Percentiles rank a stretch among this genome's conserved stretches.
Evolutionary conservation across 2,113 vertebrate species (phyloP).

Genomic region (Callopanchax toddi): DNA sequence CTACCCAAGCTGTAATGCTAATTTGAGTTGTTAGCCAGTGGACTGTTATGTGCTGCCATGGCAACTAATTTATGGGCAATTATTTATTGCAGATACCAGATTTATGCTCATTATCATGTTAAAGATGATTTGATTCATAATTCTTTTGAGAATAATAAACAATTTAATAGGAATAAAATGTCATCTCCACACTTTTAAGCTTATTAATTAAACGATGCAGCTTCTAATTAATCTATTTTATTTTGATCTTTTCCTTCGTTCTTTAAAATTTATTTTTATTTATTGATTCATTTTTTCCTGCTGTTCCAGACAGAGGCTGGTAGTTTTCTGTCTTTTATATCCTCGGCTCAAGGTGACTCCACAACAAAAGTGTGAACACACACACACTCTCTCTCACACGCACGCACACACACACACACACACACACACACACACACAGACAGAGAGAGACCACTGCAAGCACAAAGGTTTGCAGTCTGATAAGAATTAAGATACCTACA

Average conservation of each 20-base stretch:
- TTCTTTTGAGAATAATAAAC: neutral
- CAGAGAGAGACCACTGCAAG: conserved; percentile 21
- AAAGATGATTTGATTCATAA: neutral
- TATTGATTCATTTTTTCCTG: neutral
- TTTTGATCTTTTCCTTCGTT: no score
- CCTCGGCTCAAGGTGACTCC: conserved; percentile 46
- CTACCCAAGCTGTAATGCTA: no score
- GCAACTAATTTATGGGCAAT: neutral
- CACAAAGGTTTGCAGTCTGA: conserved; percentile 43
- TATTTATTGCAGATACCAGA: neutral
- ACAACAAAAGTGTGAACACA: conserved; percentile 8
- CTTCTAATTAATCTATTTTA: neutral
- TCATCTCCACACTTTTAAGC: neutral
- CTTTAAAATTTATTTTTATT: no score
- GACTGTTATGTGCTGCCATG: no score
- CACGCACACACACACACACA: neutral
- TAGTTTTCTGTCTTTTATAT: conserved; percentile 14
- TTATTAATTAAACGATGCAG: no score
- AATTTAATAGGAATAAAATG: neutral
- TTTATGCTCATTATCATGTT: neutral
- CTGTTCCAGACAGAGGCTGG: neutral
- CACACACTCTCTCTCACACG: no score
- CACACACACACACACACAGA: neutral
- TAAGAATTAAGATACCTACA: conserved; percentile 32
- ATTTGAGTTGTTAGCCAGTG: no score